phyloP scores from a whole-genome alignment of 2,113 vertebrate genomes.

The Coracopsis vasa region DNA sequence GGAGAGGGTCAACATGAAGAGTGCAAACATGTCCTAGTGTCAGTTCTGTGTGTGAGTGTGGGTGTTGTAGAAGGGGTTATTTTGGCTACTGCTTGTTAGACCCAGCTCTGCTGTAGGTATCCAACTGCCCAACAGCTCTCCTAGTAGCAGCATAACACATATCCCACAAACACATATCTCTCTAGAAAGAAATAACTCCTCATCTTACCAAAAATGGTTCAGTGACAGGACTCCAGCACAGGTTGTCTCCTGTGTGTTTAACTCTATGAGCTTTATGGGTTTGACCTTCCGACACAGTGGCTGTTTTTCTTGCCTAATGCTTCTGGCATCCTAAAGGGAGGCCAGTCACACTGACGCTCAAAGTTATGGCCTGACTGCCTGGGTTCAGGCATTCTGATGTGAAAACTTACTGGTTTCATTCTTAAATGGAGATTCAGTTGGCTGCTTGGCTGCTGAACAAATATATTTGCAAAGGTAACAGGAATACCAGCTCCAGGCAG shows the following conservation, averaged over 20 bases:
- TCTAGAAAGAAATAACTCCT: neutral
- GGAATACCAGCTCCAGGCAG: neutral
- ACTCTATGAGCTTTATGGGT: neutral
- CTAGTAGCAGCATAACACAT: neutral
- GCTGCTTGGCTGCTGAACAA: neutral
- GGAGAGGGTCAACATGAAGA: neutral
- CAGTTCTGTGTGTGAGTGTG: neutral
- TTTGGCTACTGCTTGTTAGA: neutral
- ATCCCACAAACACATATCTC: neutral
- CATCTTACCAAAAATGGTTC: neutral
- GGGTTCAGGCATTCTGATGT: neutral
- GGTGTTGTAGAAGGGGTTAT: neutral
- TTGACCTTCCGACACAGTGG: neutral
- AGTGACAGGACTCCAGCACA: neutral
- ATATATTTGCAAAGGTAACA: neutral
- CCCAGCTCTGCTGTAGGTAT: neutral
- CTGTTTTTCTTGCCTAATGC: neutral
- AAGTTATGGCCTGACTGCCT: neutral
- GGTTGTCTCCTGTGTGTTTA: neutral
- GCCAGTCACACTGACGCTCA: neutral
- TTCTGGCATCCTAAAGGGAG: neutral
- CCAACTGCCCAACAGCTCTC: neutral
- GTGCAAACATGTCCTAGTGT: neutral
- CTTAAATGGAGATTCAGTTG: neutral
- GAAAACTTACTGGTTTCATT: neutral